Percentiles rank a stretch among this genome's conserved stretches.
Evolutionary conservation across 2,888 invertebrate species (phyloP).

Genomic region (Sinelater perroti): DNA sequence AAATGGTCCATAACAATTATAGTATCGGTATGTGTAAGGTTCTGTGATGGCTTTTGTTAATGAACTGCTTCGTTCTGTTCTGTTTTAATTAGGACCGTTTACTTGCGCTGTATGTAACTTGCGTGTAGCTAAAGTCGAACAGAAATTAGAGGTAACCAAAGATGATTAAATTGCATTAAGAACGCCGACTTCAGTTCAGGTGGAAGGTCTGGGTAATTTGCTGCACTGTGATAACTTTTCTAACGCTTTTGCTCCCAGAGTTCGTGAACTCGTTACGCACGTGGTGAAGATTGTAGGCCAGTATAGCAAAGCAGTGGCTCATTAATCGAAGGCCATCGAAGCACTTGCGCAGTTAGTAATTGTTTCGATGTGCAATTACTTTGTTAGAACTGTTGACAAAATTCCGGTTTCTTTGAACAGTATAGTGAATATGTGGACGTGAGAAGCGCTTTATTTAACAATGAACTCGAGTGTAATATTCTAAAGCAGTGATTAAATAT

Average conservation of each 20-base stretch:
- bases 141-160: constrained; percentile 30
- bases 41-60: constrained; percentile 26
- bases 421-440: constrained; percentile 39
- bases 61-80: constrained; percentile 25
- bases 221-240: constrained; percentile 36
- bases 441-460: constrained; percentile 39
- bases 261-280: constrained; percentile 8
- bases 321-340: constrained; percentile 26
- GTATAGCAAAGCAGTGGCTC: constrained; percentile 28
- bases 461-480: constrained; percentile 39
- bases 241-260: constrained; percentile 32
- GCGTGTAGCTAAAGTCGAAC: too few relatives aligned
- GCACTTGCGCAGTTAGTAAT: constrained; percentile 40
- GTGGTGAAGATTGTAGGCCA: constrained; percentile 32
- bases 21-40: constrained; percentile 32
- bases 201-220: constrained; percentile 33
- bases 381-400: constrained; percentile 38
- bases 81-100: constrained; percentile 15
- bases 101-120: constrained; percentile 4
- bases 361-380: constrained; percentile 48
- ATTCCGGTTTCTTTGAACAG: constrained; percentile 30
- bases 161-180: too few relatives aligned
- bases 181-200: constrained; percentile 1
- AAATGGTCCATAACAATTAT: constrained; percentile 35
- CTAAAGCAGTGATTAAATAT: constrained; percentile 40